phyloP scores from a whole-genome alignment of 2,888 invertebrate species.

The Kuschelorhynchus macadamiae region DNA sequence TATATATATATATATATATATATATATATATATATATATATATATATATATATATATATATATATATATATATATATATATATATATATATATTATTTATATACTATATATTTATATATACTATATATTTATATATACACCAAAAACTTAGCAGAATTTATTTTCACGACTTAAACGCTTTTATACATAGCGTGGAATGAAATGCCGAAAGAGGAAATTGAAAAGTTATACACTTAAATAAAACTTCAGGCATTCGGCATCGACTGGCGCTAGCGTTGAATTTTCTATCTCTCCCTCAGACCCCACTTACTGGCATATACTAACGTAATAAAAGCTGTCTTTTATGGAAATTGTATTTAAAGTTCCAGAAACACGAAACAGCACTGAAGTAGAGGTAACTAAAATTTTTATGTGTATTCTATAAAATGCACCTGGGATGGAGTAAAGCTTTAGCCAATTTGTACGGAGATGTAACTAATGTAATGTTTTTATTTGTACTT shows the following conservation, averaged over 20 bases:
- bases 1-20: too few relatives aligned
- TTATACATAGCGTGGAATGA: constrained; percentile 27
- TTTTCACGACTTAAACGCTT: constrained; percentile 23
- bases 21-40: too few relatives aligned
- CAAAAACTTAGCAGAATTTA: constrained; percentile 33
- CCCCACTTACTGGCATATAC: constrained; percentile 56
- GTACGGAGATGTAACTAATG: neutral
- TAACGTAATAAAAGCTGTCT: constrained; percentile 62
- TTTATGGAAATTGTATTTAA: constrained; percentile 62
- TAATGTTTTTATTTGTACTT: neutral
- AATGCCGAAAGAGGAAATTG: constrained; percentile 49
- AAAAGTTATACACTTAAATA: constrained; percentile 52
- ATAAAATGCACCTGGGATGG: constrained; percentile 14
- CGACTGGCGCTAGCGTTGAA: constrained; percentile 38
- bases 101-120: too few relatives aligned
- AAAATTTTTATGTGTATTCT: constrained; percentile 27
- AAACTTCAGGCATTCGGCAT: constrained; percentile 46
- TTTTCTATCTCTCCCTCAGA: constrained; percentile 53
- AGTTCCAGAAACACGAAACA: constrained; percentile 55
- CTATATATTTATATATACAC: too few relatives aligned
- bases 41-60: too few relatives aligned
- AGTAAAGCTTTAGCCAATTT: neutral
- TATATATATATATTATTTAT: too few relatives aligned
- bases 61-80: too few relatives aligned
- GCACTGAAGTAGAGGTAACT: constrained; percentile 32